Evolutionary conservation across 2,113 vertebrate genomes (phyloP), one percentile per base, ranked within the genome.

Genomic region (Euleptes europaea): DNA sequence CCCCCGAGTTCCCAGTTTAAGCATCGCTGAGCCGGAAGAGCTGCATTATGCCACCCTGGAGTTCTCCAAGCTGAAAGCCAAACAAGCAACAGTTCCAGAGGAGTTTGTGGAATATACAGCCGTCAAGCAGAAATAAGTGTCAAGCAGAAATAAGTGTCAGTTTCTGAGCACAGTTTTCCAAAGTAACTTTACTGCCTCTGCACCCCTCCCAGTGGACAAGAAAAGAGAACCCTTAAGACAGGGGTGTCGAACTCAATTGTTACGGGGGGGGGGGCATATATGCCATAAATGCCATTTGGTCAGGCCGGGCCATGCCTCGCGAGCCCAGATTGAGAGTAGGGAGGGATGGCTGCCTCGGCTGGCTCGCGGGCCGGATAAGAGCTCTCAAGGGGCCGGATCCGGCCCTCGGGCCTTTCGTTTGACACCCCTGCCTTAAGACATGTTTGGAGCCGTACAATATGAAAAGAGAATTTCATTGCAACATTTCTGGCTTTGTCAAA

Each of bases 51-150:
- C 84, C 3, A 23, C n/a, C 23, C 1, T 85, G 33, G 23, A 72
- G 4, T 85, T 85, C 60, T 63, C 60, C 76, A 79, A 70, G 15
- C 6, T 9, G 13, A 84, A 85, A 65, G 63, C 14, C 10, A 65
- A 31, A 35, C 40, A 5, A 0, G 1, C 15, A 38, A 54, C 51
- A 28, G 3, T 1, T 0, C n/a, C 11, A 13, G 33, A 9, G 3
- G 23, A 85, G 3, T 19, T 42, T 19, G 54, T 80, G 38, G 84
- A 85, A 21, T 85, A 85, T 73, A 49, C 77, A 31, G n/a, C 21
- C 4, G 19, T 85, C 77, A 44, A 21, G 49, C 14, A 9, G 26
- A 65, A 9, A 44, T 2, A 35, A 1, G 28, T 28, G 42, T 15
- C 47, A 35, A 21, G 49, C 14, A 9, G 26, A 65, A 9, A 44